Base-by-base conservation (phyloP, 2,113 vertebrate genomes). In the Oxyruncus cristatus region DNA sequence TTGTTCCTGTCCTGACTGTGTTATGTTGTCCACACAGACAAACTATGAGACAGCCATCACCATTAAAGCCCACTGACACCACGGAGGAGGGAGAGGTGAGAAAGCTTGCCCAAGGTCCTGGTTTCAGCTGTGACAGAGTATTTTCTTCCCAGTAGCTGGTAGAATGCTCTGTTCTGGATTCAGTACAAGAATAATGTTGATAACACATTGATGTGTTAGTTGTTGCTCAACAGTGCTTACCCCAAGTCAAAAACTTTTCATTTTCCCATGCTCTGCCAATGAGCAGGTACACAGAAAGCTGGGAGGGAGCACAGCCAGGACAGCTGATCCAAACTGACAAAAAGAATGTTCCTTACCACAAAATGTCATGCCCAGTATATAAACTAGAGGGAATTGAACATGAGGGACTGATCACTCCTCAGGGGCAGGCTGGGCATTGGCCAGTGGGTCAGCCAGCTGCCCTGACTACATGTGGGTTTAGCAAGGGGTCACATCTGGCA, bases 391-490 rank as follows among this genome's bases (percentile, higher is more conserved):
- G 5, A n/a, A 8, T 14, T 52, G 39, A 30, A 47, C 44, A 26
- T 26, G 62, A 68, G 16, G 46, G 59, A 39, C 24, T 61, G 62
- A 39, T 68, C 16, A 21, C 28, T 53, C 23, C 7, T 61, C 24
- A 10, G 46, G 52, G 16, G 11, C 0, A 0, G 28, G 13, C 13
- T 68, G n/a, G 37, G 37, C 33, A 37, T 20, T 44, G 35, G 30
- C 44, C 50, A 50, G 9, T 26, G 30, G 52, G 37, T 37, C 32
- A 58, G 59, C 44, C 58, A 42, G 49, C 35, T 68, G 44, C 12
- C 20, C 32, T 80, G 58, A 35, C 20, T 30, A 3, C 4, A 2
- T 0, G 1, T 27, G 5, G 1, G 12, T 72, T 71, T 72, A 56
- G 33, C 32, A 59, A 39, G 44, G 12, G 9, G 6, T 47, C 30